Evolutionary conservation across 1,140 invertebrate genomes (phyloP).

Genomic region (Microvelia longipes): DNA sequence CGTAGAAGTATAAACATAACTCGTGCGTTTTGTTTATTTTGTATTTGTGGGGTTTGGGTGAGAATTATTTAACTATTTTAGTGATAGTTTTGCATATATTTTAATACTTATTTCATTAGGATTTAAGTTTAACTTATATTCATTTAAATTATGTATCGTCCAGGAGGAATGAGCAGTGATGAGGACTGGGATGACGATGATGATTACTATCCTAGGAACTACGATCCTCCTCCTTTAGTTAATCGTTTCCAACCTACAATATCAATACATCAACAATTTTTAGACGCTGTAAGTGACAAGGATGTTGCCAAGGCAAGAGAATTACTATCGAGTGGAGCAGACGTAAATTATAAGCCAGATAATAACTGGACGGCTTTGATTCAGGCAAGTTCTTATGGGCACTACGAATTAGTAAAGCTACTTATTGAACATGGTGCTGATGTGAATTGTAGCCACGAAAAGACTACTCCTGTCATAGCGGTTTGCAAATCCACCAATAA

Average conservation of each 20-base stretch:
- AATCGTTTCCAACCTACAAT: background rate
- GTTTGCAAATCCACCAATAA: slow-evolving; percentile 9
- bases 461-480: slow-evolving; percentile 8
- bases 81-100: too few species aligned
- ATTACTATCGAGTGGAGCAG: slow-evolving; percentile 21
- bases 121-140: too few species aligned
- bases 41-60: too few species aligned
- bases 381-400: slow-evolving; percentile 31
- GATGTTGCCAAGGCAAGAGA: slow-evolving; percentile 9
- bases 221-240: background rate
- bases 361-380: slow-evolving; percentile 27
- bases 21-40: too few species aligned
- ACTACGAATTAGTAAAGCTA: slow-evolving; percentile 27
- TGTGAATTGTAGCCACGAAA: slow-evolving; percentile 3
- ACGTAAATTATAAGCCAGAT: slow-evolving; percentile 29
- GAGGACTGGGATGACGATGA: background rate
- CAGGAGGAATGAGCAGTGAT: background rate
- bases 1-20: too few species aligned
- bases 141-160: background rate
- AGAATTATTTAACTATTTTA: too few species aligned
- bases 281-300: slow-evolving; percentile 3
- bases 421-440: slow-evolving; percentile 21
- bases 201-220: background rate
- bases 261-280: background rate
- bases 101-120: too few species aligned